Evolutionary conservation across 1,140 invertebrate species (phyloP).

Genomic region (Drosophila triauraria): DNA sequence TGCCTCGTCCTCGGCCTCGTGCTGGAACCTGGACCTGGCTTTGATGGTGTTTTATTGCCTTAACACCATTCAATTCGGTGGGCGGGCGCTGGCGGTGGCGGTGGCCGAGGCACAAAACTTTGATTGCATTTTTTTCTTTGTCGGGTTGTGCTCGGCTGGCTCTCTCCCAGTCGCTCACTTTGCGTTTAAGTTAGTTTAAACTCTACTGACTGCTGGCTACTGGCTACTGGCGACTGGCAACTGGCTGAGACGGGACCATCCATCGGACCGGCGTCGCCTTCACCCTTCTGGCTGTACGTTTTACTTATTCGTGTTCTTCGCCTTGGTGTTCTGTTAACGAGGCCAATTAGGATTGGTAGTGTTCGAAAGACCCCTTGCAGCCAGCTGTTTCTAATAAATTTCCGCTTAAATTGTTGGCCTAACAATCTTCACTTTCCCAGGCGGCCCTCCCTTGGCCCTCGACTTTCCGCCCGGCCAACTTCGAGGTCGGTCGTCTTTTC

Average conservation of each 20-base stretch:
- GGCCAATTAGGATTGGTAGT: conserved; percentile 68
- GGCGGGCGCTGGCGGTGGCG: neutral
- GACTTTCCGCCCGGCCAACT: neutral
- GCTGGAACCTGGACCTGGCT: conserved; percentile 30
- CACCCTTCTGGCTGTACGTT: conserved; percentile 2
- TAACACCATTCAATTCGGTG: conserved; percentile 63
- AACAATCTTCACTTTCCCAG: conserved; percentile 52
- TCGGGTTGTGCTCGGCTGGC: conserved; percentile 16
- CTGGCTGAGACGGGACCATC: conserved; percentile 1
- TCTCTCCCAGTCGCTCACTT: conserved; percentile 19
- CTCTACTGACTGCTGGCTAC: conserved; percentile 19
- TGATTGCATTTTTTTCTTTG: conserved; percentile 73
- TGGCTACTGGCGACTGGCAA: too few species aligned
- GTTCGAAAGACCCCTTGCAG: conserved; percentile 42
- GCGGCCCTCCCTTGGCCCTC: neutral
- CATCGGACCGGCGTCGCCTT: neutral
- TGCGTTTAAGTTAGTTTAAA: conserved; percentile 76
- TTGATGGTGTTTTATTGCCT: conserved; percentile 78
- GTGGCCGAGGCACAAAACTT: conserved; percentile 59
- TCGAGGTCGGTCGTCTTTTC: conserved; percentile 12
- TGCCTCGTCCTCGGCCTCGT: conserved; percentile 18
- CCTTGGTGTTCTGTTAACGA: conserved; percentile 67
- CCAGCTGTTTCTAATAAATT: conserved; percentile 80
- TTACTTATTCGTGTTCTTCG: conserved; percentile 15
- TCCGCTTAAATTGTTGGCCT: conserved; percentile 78